Percentiles rank a stretch among this genome's conserved stretches.
Conservation (phyloP, 1,140 invertebrate genomes). For the Macrostomum lignano region DNA sequence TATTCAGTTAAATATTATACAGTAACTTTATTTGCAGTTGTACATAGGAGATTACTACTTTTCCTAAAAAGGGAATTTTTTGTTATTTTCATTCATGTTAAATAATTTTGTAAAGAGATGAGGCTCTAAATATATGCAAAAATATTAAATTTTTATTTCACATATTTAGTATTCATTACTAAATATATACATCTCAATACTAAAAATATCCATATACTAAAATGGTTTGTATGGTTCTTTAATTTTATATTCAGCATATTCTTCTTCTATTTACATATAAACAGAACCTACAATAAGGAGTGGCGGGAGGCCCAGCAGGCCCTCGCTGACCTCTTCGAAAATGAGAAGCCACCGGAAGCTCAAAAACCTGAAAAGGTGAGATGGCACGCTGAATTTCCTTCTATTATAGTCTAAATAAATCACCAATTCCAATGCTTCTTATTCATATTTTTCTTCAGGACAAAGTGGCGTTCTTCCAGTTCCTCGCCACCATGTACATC, state of each 20-base stretch:
- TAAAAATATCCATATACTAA: too few relatives aligned
- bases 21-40: too few relatives aligned
- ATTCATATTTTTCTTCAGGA: conserved; percentile 13
- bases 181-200: too few relatives aligned
- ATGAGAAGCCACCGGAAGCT: conserved; percentile 22
- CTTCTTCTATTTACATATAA: background rate
- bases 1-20: too few relatives aligned
- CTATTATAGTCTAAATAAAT: conserved; percentile 1
- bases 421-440: background rate
- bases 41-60: too few relatives aligned
- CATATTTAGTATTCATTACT: too few relatives aligned
- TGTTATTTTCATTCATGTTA: too few relatives aligned
- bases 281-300: conserved; percentile 25
- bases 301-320: conserved; percentile 25
- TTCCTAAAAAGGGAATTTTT: too few relatives aligned
- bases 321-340: conserved; percentile 19
- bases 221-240: background rate
- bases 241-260: background rate
- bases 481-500: conserved; percentile 32
- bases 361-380: conserved; percentile 26
- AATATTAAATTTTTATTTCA: too few relatives aligned
- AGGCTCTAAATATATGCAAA: too few relatives aligned
- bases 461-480: conserved; percentile 22
- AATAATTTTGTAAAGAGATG: too few relatives aligned
- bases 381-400: conserved; percentile 1